Evolutionary conservation across 2,888 invertebrate genomes (phyloP).

Genomic region (Hirudinaria manillensis): DNA sequence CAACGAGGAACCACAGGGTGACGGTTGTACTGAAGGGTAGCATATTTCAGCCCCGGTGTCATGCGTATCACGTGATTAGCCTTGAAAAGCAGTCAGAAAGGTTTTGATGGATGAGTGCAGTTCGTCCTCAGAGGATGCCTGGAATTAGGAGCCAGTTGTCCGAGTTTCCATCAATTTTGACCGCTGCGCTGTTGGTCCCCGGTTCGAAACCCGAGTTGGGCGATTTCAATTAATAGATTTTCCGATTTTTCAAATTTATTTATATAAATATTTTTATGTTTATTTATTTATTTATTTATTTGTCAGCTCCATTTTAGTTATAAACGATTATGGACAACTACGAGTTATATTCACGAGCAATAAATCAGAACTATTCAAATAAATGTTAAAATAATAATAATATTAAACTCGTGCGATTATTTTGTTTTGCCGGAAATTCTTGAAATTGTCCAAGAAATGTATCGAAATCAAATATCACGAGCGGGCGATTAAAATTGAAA

Average conservation of each 20-base stretch:
- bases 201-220: not conserved
- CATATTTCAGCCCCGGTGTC: not conserved
- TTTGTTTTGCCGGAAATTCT: not conserved
- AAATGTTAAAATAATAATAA: not conserved
- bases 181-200: not conserved
- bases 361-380: not conserved
- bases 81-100: not conserved
- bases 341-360: too few species aligned
- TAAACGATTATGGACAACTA: too few species aligned
- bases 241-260: too few species aligned
- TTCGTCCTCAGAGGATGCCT: not conserved
- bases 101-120: conserved; percentile 1
- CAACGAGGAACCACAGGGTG: not conserved
- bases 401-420: not conserved
- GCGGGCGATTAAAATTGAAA: not conserved
- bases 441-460: not conserved
- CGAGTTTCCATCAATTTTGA: not conserved
- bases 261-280: too few species aligned
- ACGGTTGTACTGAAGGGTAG: not conserved
- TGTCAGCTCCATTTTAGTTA: too few species aligned
- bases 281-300: too few species aligned
- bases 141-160: not conserved
- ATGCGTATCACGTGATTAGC: conserved; percentile 14
- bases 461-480: conserved; percentile 2
- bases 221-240: not conserved